Base-by-base conservation (phyloP, 2,797 vertebrate genomes). In the Eospalax fontanierii region DNA sequence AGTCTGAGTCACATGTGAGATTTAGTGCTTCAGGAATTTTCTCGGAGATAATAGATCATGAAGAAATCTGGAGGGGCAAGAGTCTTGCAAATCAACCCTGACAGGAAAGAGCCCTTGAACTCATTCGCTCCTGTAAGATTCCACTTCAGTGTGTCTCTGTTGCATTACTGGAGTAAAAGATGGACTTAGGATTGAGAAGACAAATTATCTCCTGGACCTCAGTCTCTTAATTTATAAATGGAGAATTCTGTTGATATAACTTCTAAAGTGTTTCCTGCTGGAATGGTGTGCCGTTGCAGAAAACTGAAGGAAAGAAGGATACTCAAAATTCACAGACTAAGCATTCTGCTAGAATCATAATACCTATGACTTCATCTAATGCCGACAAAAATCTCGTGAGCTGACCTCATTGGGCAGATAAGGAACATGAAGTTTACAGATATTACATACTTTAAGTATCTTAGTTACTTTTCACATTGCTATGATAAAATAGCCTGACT, bases 81-180 rank as follows among this genome's bases (percentile, higher is more conserved):
- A 65, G n/a, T 71, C 63, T 93, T 93, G n/a, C 90, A 96, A 85
- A 96, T 94, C 92, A 97, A 7, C 50, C 57, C 85, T 83, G 95
- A 88, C 46, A 73, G 59, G 59, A 95, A 14, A 88, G 81, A 91
- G 75, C 43, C 88, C 90, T 92, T 91, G 71, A 96, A 92, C 83
- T 85, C 59, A 81, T 57, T 76, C 59, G 70, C 14, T 83, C 70
- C 82, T 88, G 92, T 90, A 73, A 66, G 88, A 71, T 83, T 85
- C 81, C 43, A 82, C 43, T 93, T 89, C 1, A 0, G 19, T 65
- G 66, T 50, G 46, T 93, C 82, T 88, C 85, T 86, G 88, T 82
- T 46, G 50, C 26, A 93, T 88, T 90, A 35, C 24, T 79, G 75
- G 40, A 83, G 33, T 92, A 82, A 89, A 94, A 91, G 43, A 76